A percentile compares a stretch with the other conserved stretches of the same genome.
Evolutionary conservation across 2,797 vertebrate genomes (phyloP).

Genomic region (Champsocephalus esox): DNA sequence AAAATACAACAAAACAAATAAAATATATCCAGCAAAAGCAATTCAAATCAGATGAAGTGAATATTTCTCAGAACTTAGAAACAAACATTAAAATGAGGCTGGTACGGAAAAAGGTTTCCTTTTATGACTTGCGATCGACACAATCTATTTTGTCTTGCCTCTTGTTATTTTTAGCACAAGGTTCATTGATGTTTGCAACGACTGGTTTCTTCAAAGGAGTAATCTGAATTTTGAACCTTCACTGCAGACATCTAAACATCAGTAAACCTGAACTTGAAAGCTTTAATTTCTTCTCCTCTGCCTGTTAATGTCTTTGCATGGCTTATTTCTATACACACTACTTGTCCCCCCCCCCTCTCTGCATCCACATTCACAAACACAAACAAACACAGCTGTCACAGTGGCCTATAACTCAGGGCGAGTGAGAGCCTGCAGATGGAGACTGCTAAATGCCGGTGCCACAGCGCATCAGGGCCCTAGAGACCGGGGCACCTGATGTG

Average conservation of each 20-base stretch:
- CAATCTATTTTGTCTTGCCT: not conserved
- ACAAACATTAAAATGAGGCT: slow-evolving; percentile 1
- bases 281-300: slow-evolving; percentile 30
- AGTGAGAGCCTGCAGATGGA: slow-evolving; percentile 79
- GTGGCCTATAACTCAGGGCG: slow-evolving; percentile 78
- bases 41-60: not conserved
- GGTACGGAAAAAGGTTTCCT: not conserved
- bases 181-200: slow-evolving; percentile 16
- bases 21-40: not conserved
- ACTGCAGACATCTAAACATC: slow-evolving; percentile 10
- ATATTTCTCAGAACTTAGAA: not conserved
- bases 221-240: slow-evolving; percentile 3
- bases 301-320: slow-evolving; percentile 25
- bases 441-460: slow-evolving; percentile 81
- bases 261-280: slow-evolving; percentile 13
- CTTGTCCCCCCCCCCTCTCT: slow-evolving; percentile 16
- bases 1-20: not conserved
- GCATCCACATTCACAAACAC: slow-evolving; percentile 59
- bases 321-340: slow-evolving; percentile 33
- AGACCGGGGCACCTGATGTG: slow-evolving; percentile 79
- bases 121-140: not conserved
- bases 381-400: slow-evolving; percentile 80
- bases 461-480: slow-evolving; percentile 75
- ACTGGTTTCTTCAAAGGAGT: slow-evolving; percentile 23
- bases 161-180: not conserved